Evolutionary conservation across 2,113 vertebrate species (phyloP).

Genomic region (Dipodomys ordii): DNA sequence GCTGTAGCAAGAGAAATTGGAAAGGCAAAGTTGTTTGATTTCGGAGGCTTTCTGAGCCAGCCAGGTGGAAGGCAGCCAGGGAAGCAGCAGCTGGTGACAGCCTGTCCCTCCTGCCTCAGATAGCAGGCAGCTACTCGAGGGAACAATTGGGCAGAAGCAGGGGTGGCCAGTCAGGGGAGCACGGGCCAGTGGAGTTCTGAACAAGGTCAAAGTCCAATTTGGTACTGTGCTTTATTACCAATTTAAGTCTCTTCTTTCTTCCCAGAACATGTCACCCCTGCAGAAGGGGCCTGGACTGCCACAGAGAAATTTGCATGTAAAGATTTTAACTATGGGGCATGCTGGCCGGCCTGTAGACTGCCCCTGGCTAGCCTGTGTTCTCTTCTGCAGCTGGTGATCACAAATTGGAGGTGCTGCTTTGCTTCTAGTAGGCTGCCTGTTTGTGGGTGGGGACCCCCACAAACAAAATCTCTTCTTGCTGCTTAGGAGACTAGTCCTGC

Average conservation of each 20-base stretch:
- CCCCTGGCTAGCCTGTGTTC: background rate
- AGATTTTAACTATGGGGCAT: background rate
- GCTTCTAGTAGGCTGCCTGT: background rate
- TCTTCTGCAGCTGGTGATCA: background rate
- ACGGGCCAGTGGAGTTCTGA: constrained; percentile 68
- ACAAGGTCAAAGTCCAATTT: constrained; percentile 66
- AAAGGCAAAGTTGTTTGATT: constrained; percentile 38
- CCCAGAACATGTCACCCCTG: constrained; percentile 15
- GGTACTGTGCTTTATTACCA: constrained; percentile 77
- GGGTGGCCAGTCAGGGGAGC: constrained; percentile 36
- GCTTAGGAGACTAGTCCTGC: background rate
- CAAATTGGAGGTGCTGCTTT: background rate
- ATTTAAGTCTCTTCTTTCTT: constrained; percentile 75
- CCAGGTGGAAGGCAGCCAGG: constrained; percentile 81
- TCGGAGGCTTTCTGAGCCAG: constrained; percentile 31
- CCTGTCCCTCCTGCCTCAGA: background rate
- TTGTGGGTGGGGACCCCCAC: background rate
- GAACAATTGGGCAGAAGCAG: constrained; percentile 57
- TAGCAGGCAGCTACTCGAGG: constrained; percentile 11
- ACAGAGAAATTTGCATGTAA: constrained; percentile 46
- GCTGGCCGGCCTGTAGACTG: background rate
- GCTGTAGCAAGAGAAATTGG: constrained; percentile 46
- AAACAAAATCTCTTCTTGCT: background rate
- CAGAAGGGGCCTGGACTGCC: constrained; percentile 4
- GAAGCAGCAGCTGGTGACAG: constrained; percentile 64